Evolutionary conservation across 2,797 vertebrate species (phyloP).

Genomic region (Rhynchotus rufescens): DNA sequence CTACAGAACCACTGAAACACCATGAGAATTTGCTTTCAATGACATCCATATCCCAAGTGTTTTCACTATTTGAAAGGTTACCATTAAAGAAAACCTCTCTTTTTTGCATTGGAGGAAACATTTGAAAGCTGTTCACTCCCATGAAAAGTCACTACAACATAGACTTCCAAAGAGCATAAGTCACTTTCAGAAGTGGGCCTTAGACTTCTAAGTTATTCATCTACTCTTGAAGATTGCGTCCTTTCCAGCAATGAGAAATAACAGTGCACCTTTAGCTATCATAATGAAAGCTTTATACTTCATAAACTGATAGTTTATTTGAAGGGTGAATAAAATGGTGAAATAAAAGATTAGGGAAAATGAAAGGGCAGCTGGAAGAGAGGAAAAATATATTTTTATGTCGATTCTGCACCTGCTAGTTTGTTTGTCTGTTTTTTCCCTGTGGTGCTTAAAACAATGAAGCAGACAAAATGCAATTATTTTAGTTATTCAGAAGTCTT

Average conservation of each 20-base stretch:
- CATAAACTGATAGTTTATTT: background rate
- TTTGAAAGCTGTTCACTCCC: conserved; percentile 27
- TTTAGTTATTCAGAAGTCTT: background rate
- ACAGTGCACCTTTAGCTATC: background rate
- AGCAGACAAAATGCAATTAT: background rate
- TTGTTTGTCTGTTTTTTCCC: background rate
- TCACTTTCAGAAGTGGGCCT: conserved; percentile 23
- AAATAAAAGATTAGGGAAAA: background rate
- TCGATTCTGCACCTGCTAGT: background rate
- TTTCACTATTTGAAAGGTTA: conserved; percentile 17
- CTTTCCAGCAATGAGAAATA: conserved; percentile 15
- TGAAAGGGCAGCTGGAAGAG: background rate
- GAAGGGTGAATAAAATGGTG: conserved; percentile 14
- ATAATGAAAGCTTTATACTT: conserved; percentile 34
- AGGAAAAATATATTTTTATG: background rate
- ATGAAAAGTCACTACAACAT: background rate
- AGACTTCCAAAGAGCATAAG: conserved; percentile 17
- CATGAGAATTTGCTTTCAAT: background rate
- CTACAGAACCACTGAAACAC: conserved; percentile 11
- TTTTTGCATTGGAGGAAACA: background rate
- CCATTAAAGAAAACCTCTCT: background rate
- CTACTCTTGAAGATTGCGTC: conserved; percentile 5
- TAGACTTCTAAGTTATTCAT: background rate
- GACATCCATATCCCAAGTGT: background rate
- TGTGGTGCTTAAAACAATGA: background rate